Conservation (phyloP, 2,888 invertebrate species). For the Erebia aethiops region DNA sequence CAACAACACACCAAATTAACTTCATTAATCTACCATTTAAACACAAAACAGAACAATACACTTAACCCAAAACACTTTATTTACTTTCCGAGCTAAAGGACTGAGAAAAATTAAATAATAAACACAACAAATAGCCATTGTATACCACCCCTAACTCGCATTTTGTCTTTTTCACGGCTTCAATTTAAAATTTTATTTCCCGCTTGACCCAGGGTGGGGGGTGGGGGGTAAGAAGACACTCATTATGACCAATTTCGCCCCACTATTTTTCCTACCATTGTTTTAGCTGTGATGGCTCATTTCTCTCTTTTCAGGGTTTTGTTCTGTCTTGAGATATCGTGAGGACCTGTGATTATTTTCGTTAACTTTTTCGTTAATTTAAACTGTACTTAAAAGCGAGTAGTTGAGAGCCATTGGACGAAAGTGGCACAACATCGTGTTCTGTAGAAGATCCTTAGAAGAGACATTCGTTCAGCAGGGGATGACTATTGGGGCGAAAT, state of each 20-base stretch:
- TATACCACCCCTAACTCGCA: slow-evolving; percentile 49
- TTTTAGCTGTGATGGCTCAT: slow-evolving; percentile 67
- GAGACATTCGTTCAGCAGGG: too few relatives aligned
- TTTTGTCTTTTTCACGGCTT: slow-evolving; percentile 76
- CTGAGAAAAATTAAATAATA: slow-evolving; percentile 37
- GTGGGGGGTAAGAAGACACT: slow-evolving; percentile 59
- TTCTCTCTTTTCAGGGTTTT: slow-evolving; percentile 68
- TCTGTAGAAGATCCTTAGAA: too few relatives aligned
- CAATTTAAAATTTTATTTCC: slow-evolving; percentile 74
- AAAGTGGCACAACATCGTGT: too few relatives aligned
- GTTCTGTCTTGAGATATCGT: slow-evolving; percentile 40
- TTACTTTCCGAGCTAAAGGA: slow-evolving; percentile 6
- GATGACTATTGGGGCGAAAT: too few relatives aligned
- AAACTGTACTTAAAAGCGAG: too few relatives aligned
- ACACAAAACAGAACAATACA: slow-evolving; percentile 10
- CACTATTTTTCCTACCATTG: slow-evolving; percentile 67
- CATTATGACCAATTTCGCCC: slow-evolving; percentile 81
- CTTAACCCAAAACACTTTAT: slow-evolving; percentile 14
- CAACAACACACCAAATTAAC: too few relatives aligned
- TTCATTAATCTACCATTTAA: background rate
- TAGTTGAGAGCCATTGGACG: too few relatives aligned
- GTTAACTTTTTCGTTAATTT: slow-evolving; percentile 1
- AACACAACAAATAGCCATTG: slow-evolving; percentile 39
- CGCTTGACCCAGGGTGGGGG: slow-evolving; percentile 71
- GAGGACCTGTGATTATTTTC: slow-evolving; percentile 19